A percentile compares a stretch with the other conserved stretches of the same genome.
Evolutionary conservation across 1,140 invertebrate genomes (phyloP).

Genomic region (Drosophila mauritiana): DNA sequence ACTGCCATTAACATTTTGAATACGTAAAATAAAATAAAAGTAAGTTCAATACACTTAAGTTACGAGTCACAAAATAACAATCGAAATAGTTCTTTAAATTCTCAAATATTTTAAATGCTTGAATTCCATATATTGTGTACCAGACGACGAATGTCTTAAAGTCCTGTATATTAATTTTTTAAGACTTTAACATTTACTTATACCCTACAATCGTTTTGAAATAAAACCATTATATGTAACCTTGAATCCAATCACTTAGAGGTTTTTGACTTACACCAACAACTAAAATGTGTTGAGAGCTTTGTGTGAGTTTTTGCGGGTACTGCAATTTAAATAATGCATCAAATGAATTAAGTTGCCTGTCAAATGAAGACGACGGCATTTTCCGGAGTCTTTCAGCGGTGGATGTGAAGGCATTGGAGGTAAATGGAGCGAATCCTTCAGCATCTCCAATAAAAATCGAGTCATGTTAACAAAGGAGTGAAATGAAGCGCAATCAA

Average conservation of each 20-base stretch:
- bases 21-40: background rate
- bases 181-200: background rate
- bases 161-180: too few species aligned
- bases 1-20: background rate
- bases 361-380: conserved; percentile 43
- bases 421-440: conserved; percentile 67
- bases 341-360: conserved; percentile 70
- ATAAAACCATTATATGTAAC: background rate
- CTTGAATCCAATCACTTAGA: conserved; percentile 49
- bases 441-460: conserved; percentile 58
- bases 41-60: background rate
- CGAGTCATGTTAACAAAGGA: conserved; percentile 66
- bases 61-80: background rate
- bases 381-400: conserved; percentile 5
- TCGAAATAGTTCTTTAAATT: background rate
- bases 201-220: background rate
- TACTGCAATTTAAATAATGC: conserved; percentile 72
- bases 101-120: background rate
- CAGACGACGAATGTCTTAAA: too few species aligned
- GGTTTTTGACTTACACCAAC: conserved; percentile 8
- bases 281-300: conserved; percentile 37
- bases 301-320: conserved; percentile 42
- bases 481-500: conserved; percentile 61
- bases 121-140: too few species aligned
- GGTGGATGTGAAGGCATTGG: conserved; percentile 40